Base-by-base conservation (phyloP, 2,113 vertebrate genomes). In the Carettochelys insculpta region DNA sequence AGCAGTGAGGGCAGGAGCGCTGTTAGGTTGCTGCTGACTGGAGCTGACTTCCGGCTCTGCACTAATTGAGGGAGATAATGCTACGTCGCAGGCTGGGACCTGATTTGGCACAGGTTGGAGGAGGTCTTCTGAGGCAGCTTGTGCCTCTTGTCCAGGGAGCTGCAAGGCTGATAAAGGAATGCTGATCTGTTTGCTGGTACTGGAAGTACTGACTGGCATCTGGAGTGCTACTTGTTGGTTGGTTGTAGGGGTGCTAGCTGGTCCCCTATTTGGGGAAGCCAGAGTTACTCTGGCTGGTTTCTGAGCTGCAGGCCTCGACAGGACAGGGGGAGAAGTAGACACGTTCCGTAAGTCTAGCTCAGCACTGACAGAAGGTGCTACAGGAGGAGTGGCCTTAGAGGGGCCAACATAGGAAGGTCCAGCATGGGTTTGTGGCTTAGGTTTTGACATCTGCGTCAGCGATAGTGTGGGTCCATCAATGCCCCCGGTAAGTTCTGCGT, bases 41-140 rank as follows among this genome's bases (percentile, higher is more conserved):
- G 98, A 98, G 95, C 98, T 98, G 95, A 98, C 98, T 96, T 98
- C 98, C 1, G 98, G 98, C 88, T 99, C 98, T 0, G 98, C 22
- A 31, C 97, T 98, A 85, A 98, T 94, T 0, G 94, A 96, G 7
- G 98, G 98, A 0, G 98, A 98, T 51, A 97, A 17, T 1, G 96
- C 97, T 31, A 86, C 80, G 51, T 98, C 98, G 4, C 94, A 93
- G 0, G 97, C 97, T 0, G 96, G 87, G 13, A 94, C 90, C 65
- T 97, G 94, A 73, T 97, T 97, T 2, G 96, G 93, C 5, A 97
- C 82, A 1, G 98, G 96, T 0, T 93, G 94, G 31, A 96, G 90
- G 38, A 97, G 95, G 45, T 98, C 98, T 73, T 98, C 98, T 2
- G 97, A 41, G 3, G 92, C 88, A 1, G 94, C 92, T 5, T 97